Base-by-base conservation (phyloP, 2,113 vertebrate genomes). In the Etheostoma spectabile region DNA sequence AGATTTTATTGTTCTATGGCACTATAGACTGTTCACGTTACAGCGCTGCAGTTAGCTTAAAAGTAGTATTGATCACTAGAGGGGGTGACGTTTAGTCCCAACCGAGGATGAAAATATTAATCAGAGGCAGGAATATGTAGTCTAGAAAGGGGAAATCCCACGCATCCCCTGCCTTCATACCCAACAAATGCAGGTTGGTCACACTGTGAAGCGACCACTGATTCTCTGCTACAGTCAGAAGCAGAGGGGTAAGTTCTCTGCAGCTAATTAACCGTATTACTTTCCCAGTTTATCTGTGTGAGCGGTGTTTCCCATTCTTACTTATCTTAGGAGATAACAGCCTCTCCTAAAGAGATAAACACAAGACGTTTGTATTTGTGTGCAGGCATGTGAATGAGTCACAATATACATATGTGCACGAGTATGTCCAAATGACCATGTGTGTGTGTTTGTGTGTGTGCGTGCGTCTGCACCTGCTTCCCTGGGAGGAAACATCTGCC, bases 401-500 rank as follows among this genome's bases (percentile, higher is more conserved):
- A n/a, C n/a, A n/a, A n/a, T n/a, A n/a, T n/a, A n/a, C n/a, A 78
- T n/a, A 70, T 38, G 18, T 53, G 66, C 85, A 67, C 70, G 85
- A 85, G 30, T 49, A 38, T 80, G 56, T 64, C 57, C 55, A 62
- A 57, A 60, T 69, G 76, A 77, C 27, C 33, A 21, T 63, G 38
- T 42, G 18, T 48, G 45, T 19, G 22, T 11, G 42, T 5, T 14
- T 22, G 67, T 33, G 27, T 19, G 64, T 35, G 64, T 59, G 69
- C 62, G 77, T 69, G 78, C 42, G 84, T 68, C 64, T 83, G 90
- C 88, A 91, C 88, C 89, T 92, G 91, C 90, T 68, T 76, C 85
- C 45, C 64, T 63, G 79, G 61, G 73, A 91, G 89, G 90, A 92
- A 90, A 89, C 91, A 93, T 89, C 92, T 92, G 92, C 88, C 83